Base-by-base conservation (phyloP, 2,797 vertebrate species). In the Avahi laniger region DNA sequence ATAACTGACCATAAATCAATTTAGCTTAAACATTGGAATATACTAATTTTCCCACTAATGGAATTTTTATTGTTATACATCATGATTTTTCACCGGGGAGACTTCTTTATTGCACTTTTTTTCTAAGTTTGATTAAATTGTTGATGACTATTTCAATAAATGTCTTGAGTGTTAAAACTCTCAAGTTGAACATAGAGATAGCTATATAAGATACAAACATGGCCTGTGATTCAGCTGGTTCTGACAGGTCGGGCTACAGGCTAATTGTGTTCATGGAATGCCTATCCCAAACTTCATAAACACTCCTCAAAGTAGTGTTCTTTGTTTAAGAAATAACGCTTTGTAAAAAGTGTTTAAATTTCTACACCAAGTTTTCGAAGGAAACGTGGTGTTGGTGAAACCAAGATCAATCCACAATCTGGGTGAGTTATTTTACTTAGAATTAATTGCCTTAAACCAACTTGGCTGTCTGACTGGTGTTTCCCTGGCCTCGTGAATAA, bases 11-110 rank as follows among this genome's bases (percentile, higher is more conserved):
- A 0, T 72, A 85, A 88, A 43, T 94, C 88, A 96, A 0, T 92
- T 65, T 81, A 90, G 15, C 30, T 52, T 80, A 82, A 92, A 38
- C 7, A 81, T 4, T 43, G 92, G 15, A 86, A 73, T 76, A 84
- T 83, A 65, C 14, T 93, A 26, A 52, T 84, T 96, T 96, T 93
- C 59, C 67, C 5, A 18, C 61, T 43, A 41, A 33, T 80, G 8
- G 26, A 82, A 28, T 87, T 80, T 83, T 95, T 89, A 79, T 75
- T 93, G 14, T 93, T 63, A 12, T 33, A 57, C 69, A 33, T 90
- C 46, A 69, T 35, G 26, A 17, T 52, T 92, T 94, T 80, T 79
- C 41, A 59, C 18, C 72, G 30, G 15, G 1, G 93, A 82, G 30
- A 61, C 17, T 65, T 73, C 11, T 84, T 73, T 79, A 17, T 50